These are phyloP conservation scores for Allacma fusca DNA, from an alignment of 2,888 invertebrate genomes.

Conservation along the genomic window DNA sequence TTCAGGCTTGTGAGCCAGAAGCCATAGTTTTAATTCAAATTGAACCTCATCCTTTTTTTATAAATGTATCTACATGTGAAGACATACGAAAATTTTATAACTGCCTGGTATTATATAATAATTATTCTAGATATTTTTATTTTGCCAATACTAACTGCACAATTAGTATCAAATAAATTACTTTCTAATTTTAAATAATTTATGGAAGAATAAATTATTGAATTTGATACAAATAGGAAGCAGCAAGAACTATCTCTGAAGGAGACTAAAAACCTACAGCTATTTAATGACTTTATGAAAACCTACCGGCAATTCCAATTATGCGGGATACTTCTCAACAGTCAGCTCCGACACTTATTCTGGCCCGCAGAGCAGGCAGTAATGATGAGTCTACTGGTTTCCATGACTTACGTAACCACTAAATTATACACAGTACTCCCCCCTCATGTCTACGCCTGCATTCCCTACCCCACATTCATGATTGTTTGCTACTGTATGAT, in stretches of 20 bases:
- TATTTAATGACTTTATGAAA: background rate
- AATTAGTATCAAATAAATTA: too few species aligned
- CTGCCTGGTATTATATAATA: too few species aligned
- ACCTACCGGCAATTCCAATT: background rate
- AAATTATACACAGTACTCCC: background rate
- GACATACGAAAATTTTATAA: too few species aligned
- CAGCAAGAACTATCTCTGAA: background rate
- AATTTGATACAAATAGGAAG: too few species aligned
- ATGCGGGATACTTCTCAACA: background rate
- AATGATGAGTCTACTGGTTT: background rate
- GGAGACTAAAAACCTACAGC: background rate
- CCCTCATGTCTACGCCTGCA: background rate
- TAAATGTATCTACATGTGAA: too few species aligned
- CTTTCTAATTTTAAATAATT: too few species aligned
- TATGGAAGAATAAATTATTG: too few species aligned
- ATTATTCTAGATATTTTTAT: too few species aligned
- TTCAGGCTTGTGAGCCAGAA: too few species aligned
- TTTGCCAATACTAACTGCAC: too few species aligned
- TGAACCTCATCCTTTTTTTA: too few species aligned
- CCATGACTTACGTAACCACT: background rate
- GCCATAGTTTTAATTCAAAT: too few species aligned
- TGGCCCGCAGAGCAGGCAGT: conserved; percentile 8
- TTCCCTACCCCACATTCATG: background rate
- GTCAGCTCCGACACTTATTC: background rate
- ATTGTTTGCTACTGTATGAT: background rate